phyloP scores from a whole-genome alignment of 2,797 vertebrate genomes.

The Clamator glandarius region DNA sequence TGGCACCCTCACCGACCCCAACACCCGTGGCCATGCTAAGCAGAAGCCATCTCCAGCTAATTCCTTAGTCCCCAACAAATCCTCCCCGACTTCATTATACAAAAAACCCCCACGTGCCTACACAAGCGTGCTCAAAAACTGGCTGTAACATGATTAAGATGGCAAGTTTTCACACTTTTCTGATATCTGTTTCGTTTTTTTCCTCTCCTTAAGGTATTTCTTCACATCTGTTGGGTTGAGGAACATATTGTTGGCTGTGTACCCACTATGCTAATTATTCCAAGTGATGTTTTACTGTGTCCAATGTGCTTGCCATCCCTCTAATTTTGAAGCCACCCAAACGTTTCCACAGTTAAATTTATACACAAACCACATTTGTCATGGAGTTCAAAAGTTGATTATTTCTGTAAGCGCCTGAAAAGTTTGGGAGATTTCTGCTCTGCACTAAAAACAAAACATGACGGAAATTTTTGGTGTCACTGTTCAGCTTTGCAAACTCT shows the following conservation, averaged over 20 bases:
- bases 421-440: constrained; percentile 30
- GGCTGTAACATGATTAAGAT: background rate
- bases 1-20: rapidly evolving
- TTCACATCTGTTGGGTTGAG: background rate
- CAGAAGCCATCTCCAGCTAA: background rate
- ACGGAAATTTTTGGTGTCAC: background rate
- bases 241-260: background rate
- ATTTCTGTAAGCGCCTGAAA: background rate
- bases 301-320: constrained; percentile 39
- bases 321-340: background rate
- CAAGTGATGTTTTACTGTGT: constrained; percentile 32
- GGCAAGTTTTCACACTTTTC: background rate
- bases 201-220: constrained; percentile 15
- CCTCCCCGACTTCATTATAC: rapidly evolving
- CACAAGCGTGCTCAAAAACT: background rate
- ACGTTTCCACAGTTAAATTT: constrained; percentile 22
- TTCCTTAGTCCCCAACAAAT: background rate
- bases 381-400: background rate
- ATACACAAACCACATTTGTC: constrained; percentile 41
- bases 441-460: background rate
- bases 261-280: constrained; percentile 17
- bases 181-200: background rate
- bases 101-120: background rate
- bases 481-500: background rate
- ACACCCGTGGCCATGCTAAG: background rate